Conservation (phyloP, 1,140 invertebrate species). For the Trichogramma pretiosum region DNA sequence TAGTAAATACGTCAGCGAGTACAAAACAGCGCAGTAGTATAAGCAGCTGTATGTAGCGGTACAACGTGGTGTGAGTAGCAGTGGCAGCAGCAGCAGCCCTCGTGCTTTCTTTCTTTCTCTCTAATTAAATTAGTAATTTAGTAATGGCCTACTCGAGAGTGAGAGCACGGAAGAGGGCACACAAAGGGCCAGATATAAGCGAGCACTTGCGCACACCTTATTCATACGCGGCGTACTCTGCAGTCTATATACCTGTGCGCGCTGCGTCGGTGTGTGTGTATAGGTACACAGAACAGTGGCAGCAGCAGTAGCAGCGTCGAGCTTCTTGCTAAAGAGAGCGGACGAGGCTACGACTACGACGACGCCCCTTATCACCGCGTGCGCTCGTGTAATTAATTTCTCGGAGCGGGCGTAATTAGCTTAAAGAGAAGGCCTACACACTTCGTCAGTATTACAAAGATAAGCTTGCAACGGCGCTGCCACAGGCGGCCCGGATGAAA, state of each 20-base stretch:
- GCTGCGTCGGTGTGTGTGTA: neutral
- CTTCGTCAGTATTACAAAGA: too few species aligned
- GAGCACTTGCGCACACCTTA: neutral
- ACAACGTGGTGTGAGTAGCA: neutral
- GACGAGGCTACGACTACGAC: too few species aligned
- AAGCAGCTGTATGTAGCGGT: too few species aligned
- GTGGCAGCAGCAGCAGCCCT: neutral
- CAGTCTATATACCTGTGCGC: neutral
- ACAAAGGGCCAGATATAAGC: slow-evolving; percentile 1
- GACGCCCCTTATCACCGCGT: slow-evolving; percentile 2
- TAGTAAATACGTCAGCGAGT: too few species aligned
- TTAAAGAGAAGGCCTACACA: neutral
- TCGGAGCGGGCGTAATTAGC: slow-evolving; percentile 3
- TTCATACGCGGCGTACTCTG: too few species aligned
- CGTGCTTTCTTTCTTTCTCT: too few species aligned
- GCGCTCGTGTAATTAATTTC: slow-evolving; percentile 4
- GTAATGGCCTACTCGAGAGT: slow-evolving; percentile 10
- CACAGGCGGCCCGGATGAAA: too few species aligned
- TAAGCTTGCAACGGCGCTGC: too few species aligned
- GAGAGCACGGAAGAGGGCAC: neutral
- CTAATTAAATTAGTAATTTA: slow-evolving; percentile 20
- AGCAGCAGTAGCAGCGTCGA: neutral
- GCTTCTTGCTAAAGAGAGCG: slow-evolving; percentile 4
- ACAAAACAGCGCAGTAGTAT: too few species aligned
- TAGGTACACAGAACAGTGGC: neutral